Conservation (phyloP, 1,140 invertebrate genomes). For the Gonioctena quinquepunctata region DNA sequence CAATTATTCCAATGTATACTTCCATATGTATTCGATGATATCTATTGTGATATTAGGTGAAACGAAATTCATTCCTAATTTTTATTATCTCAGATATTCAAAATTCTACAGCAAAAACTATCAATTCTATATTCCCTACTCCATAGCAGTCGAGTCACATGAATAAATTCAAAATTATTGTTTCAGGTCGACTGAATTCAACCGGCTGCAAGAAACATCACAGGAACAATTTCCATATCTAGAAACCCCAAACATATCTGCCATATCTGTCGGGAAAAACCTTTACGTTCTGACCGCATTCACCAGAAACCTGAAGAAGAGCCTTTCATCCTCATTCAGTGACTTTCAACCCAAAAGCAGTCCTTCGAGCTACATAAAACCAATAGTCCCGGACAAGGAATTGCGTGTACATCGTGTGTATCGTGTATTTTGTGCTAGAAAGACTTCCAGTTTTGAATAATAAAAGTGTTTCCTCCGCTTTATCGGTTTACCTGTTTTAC, state of each 20-base stretch:
- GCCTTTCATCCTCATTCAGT: neutral
- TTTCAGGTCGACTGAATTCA: neutral
- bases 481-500: neutral
- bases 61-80: too few species aligned
- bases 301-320: neutral
- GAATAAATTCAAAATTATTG: neutral
- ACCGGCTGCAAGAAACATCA: neutral
- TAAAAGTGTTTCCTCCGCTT: constrained; percentile 5
- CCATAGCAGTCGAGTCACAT: too few species aligned
- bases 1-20: too few species aligned
- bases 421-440: neutral
- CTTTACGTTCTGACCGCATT: too few species aligned
- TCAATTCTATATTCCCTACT: too few species aligned
- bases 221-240: neutral
- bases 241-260: constrained; percentile 2
- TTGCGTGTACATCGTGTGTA: constrained; percentile 1
- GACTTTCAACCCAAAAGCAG: neutral
- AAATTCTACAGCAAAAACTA: too few species aligned
- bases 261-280: neutral
- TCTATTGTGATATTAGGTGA: too few species aligned
- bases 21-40: too few species aligned
- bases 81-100: too few species aligned
- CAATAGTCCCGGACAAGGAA: neutral
- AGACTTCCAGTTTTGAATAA: constrained; percentile 9
- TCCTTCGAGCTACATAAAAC: neutral